These are phyloP conservation scores for Oreotrochilus melanogaster DNA, from an alignment of 2,113 vertebrate genomes.

Conservation along the genomic window DNA sequence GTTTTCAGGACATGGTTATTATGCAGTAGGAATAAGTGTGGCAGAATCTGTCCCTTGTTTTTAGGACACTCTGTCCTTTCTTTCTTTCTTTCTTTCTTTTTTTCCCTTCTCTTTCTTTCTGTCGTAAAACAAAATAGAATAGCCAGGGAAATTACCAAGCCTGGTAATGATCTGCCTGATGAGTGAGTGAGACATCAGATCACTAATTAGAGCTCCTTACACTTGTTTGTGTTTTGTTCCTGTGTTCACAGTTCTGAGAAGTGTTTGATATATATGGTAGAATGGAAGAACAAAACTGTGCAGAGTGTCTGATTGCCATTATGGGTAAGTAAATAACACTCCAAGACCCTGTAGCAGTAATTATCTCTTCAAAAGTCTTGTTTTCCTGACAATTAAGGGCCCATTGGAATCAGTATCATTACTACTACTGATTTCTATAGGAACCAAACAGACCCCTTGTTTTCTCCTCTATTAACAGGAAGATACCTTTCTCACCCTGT, in stretches of 20 bases:
- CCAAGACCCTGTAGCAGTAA: slow-evolving; percentile 38
- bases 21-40: not conserved
- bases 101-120: not conserved
- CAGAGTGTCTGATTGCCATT: slow-evolving; percentile 33
- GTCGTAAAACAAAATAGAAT: not conserved
- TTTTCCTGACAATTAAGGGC: slow-evolving; percentile 14
- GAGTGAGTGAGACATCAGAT: not conserved
- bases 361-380: slow-evolving; percentile 43
- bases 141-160: not conserved
- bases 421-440: not conserved
- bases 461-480: not conserved
- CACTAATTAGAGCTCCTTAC: not conserved
- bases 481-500: not conserved
- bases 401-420: not conserved
- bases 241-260: not conserved
- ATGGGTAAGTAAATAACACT: slow-evolving; percentile 67
- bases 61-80: not conserved
- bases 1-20: not conserved
- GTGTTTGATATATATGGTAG: not conserved
- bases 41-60: not conserved
- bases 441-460: not conserved
- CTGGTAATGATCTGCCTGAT: not conserved
- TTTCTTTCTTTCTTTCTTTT: not conserved
- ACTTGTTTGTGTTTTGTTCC: slow-evolving; percentile 21
- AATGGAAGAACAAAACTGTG: slow-evolving; percentile 9